Evolutionary conservation across 2,888 invertebrate species (phyloP), one percentile per base, ranked within the genome.

Genomic region (Philereme transversata): DNA sequence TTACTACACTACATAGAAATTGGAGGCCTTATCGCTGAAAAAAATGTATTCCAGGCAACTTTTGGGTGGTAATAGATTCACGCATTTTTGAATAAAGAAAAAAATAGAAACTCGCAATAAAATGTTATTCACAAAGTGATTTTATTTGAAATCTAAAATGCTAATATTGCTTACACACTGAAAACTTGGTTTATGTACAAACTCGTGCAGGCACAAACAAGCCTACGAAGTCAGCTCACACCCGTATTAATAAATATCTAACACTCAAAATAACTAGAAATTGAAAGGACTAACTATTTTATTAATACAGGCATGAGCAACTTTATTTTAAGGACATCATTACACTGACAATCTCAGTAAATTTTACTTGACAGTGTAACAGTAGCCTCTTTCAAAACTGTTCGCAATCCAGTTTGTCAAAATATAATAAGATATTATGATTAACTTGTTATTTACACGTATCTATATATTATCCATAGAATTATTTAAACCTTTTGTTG

Each of bases 101-200:
- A 45, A 45, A 63, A 68, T 67, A 55, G 65, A 71, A 67, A 71
- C 73, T 71, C 68, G 73, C 70, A 65, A 69, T 62, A 68, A 68
- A 68, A 73, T 77, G 74, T 85, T 86, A 84, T 85, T 84, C 82
- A 87, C 86, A 86, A 78, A 78, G 84, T 83, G 84, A 74, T 84
- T 83, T 87, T 84, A 82, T 83, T 87, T 82, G 76, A 80, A 86
- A 83, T 83, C 84, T 86, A 82, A 82, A 81, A 85, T 81, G 79
- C 86, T 87, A 86, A 79, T 85, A 86, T 87, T 87, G 87, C 83
- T 86, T 86, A 85, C 84, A 85, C 84, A 82, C 83, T 80, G 80
- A 83, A 79, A 82, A 83, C 75, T 78, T 57, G 60, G 57, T 62
- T 71, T 72, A 76, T 76, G 64, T 76, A 75, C 73, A 75, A 64